Percentiles rank a stretch among this genome's conserved stretches.
Evolutionary conservation across 2,797 vertebrate species (phyloP).

Genomic region (Sebastiscus tertius): DNA sequence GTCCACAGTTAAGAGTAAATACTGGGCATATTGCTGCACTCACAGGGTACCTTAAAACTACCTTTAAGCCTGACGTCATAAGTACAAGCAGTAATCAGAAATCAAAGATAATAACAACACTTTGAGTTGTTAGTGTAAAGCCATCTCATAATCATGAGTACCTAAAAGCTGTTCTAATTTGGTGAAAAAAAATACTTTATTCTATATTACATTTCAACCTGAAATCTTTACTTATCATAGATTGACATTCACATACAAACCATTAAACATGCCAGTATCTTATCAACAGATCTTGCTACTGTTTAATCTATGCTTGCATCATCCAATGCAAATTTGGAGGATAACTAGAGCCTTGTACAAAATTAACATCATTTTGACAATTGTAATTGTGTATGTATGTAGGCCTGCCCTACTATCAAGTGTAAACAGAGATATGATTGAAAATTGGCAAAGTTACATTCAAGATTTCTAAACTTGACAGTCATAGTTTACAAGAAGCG

Average conservation of each 20-base stretch:
- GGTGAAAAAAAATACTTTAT: too few species aligned
- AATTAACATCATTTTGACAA: background rate
- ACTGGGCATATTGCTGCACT: background rate
- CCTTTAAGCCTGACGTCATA: background rate
- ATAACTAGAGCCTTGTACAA: background rate
- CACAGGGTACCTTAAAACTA: background rate
- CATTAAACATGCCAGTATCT: background rate
- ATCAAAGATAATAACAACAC: background rate
- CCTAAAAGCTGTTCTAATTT: background rate
- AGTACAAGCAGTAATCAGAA: background rate
- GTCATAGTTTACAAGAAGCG: background rate
- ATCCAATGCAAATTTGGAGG: background rate
- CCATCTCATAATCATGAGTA: background rate
- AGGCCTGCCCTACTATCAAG: background rate
- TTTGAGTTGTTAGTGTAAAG: background rate
- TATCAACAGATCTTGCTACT: background rate
- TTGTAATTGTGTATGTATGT: background rate
- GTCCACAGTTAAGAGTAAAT: background rate
- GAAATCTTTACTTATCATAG: background rate
- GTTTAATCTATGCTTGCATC: background rate
- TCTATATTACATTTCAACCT: background rate
- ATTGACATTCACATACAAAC: background rate
- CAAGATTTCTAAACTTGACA: constrained; percentile 11
- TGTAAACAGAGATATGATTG: background rate
- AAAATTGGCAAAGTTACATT: background rate